These are phyloP conservation scores for Gymnorhina tibicen DNA, from an alignment of 2,113 vertebrate genomes.

Conservation along the genomic window DNA sequence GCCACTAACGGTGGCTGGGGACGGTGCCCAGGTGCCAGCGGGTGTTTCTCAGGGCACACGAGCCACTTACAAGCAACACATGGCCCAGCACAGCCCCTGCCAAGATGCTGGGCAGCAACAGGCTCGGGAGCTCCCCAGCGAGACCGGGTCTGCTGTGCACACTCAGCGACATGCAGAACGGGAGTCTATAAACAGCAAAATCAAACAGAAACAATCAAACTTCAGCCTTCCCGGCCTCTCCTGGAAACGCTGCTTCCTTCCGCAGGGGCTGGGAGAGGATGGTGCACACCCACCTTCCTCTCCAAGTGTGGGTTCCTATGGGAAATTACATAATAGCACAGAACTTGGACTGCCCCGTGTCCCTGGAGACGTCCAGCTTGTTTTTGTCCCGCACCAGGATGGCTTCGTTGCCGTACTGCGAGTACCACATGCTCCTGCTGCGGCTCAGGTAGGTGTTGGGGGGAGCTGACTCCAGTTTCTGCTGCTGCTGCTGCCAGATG, in stretches of 20 bases:
- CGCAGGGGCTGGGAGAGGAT: rapidly evolving
- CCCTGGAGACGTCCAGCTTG: constrained; percentile 58
- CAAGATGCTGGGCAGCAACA: not conserved
- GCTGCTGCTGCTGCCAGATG: constrained; percentile 94
- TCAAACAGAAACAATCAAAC: rapidly evolving
- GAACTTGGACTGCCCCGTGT: constrained; percentile 80
- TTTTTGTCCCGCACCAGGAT: constrained; percentile 85
- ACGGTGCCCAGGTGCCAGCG: not conserved
- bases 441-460: constrained; percentile 86
- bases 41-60: not conserved
- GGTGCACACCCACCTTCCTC: not conserved
- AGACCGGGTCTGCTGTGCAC: rapidly evolving
- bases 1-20: not conserved
- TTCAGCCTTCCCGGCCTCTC: not conserved
- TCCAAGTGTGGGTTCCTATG: rapidly evolving
- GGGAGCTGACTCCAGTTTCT: constrained; percentile 66
- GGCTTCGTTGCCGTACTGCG: constrained; percentile 88
- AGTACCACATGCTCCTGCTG: constrained; percentile 89
- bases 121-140: not conserved
- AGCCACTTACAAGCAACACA: not conserved
- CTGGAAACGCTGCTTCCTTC: not conserved
- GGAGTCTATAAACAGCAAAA: not conserved
- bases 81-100: not conserved
- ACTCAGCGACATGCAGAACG: not conserved
- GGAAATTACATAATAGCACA: constrained; percentile 83